These are phyloP conservation scores for Galagoides demidoff DNA, from an alignment of 2,797 vertebrate species.

Conservation along the genomic window DNA sequence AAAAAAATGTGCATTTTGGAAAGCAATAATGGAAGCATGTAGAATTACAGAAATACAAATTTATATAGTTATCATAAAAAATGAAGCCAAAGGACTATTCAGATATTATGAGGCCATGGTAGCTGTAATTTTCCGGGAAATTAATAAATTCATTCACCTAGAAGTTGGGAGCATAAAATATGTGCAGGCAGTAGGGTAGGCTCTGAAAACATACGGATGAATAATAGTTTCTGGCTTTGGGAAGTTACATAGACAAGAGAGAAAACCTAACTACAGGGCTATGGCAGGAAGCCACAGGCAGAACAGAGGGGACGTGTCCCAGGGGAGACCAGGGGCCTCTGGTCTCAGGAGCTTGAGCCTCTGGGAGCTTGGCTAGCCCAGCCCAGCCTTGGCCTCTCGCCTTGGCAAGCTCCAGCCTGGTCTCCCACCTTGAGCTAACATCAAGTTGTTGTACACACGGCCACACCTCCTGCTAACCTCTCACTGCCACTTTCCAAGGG, in stretches of 20 bases:
- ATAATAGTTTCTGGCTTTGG: neutral
- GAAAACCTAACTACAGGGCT: neutral
- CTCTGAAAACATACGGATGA: conserved; percentile 3
- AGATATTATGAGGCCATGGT: conserved; percentile 37
- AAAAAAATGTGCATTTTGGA: conserved; percentile 55
- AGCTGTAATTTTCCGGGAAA: conserved; percentile 61
- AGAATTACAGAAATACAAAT: conserved; percentile 49
- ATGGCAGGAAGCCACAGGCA: neutral
- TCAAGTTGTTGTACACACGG: neutral
- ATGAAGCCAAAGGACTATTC: conserved; percentile 20
- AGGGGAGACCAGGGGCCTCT: neutral
- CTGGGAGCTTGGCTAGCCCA: neutral
- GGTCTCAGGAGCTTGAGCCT: neutral
- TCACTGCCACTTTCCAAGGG: neutral
- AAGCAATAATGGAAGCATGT: conserved; percentile 48
- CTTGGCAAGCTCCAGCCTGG: neutral
- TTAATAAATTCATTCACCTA: conserved; percentile 60
- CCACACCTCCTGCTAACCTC: neutral
- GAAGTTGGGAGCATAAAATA: conserved; percentile 33
- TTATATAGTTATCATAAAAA: conserved; percentile 47
- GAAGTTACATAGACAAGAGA: neutral
- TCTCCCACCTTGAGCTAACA: conserved; percentile 19
- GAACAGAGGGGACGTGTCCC: neutral
- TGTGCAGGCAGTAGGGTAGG: neutral
- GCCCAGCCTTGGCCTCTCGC: neutral